A percentile compares a stretch with the other conserved stretches of the same genome.
These are phyloP conservation scores for Apotomis turbidana DNA, from an alignment of 2,888 invertebrate species.

Conservation along the genomic window DNA sequence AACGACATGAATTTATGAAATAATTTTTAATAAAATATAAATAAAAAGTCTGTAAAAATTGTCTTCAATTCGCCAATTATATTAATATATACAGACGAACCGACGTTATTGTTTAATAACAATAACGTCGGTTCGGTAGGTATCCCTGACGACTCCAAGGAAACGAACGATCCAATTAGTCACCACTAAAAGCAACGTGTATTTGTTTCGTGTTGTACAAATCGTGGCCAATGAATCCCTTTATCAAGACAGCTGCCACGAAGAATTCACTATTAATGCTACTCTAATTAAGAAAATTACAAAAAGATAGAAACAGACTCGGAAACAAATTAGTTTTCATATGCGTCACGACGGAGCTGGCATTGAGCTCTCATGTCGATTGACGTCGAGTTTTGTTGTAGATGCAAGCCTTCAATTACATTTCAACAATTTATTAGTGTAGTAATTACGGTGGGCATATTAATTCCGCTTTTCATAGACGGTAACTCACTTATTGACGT, in stretches of 20 bases:
- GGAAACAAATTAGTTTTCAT: constrained; percentile 30
- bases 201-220: not conserved
- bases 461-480: constrained; percentile 42
- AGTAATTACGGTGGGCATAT: constrained; percentile 39
- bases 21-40: no score
- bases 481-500: constrained; percentile 33
- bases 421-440: constrained; percentile 40
- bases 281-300: constrained; percentile 14
- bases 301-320: constrained; percentile 13
- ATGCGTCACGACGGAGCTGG: constrained; percentile 36
- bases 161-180: not conserved
- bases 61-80: no score
- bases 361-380: constrained; percentile 41
- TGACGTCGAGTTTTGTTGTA: constrained; percentile 42
- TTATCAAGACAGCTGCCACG: constrained; percentile 9
- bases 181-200: not conserved
- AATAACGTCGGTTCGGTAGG: no score
- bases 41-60: no score
- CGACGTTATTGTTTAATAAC: no score
- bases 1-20: no score
- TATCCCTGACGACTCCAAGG: not conserved
- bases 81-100: no score
- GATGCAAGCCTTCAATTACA: constrained; percentile 41
- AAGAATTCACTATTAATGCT: not conserved
- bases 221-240: not conserved